Evolutionary conservation across 2,888 invertebrate species (phyloP), one percentile per base, ranked within the genome.

Genomic region (Xanthorhoe designata): DNA sequence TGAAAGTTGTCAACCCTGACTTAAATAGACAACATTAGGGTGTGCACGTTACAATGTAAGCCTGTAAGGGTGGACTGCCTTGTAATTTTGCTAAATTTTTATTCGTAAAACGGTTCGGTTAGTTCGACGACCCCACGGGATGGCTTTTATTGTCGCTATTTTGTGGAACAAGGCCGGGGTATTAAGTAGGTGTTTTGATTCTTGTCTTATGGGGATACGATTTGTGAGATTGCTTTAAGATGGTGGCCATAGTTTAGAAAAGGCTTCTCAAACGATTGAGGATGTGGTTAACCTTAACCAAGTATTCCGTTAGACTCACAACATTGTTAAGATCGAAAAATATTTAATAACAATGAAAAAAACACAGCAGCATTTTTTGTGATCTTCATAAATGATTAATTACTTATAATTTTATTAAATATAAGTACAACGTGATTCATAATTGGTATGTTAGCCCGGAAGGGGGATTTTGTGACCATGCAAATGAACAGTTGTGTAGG

Each of bases 11-110:
- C 86, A 91, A 71, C 92, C 92, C 89, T 92, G 82, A 75, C 72
- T 83, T 87, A 88, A 91, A 88, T 84, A 83, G 87, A 83, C 79
- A 86, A 84, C 90, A 91, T 92, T 92, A 92, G 92, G 91, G 92
- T 91, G 90, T 89, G 88, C 91, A 79, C 85, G 86, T 90, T 91
- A 92, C 92, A 91, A 89, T 90, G 91, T 92, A 90, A 92, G 91
- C 92, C 80, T 70, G 75, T 71, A 82, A 83, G 92, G 92, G 91
- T 88, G 87, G 84, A 83, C 77, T 81, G 88, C 88, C 91, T 91
- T 92, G 93, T 93, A 92, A 93, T 92, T 91, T 91, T 81, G 85
- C 85, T 89, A 89, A 92, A 91, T 90, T 92, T 92, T 91, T 90
- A 89, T 87, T 90, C 92, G 86, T 81, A 81, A 83, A 85, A 78